Evolutionary conservation across 2,113 vertebrate species (phyloP), one percentile per base, ranked within the genome.

Genomic region (Edolisoma coerulescens): DNA sequence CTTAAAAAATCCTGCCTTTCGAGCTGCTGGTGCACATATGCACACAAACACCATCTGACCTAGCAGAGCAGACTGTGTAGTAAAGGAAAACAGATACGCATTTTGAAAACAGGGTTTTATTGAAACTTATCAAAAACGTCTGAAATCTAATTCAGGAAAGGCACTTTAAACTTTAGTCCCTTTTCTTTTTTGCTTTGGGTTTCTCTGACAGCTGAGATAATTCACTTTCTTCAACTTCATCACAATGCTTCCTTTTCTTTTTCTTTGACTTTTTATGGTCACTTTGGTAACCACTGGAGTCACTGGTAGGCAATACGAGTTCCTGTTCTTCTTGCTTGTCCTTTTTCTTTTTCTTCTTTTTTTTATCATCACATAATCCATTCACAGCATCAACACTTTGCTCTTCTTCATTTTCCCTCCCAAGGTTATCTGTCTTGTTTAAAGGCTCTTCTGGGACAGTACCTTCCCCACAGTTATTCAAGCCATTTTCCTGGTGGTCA

Each of bases 241-340:
- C 81, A 5, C 41, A 90, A 45, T 93, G 93, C 60, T 97, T 97
- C 54, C 93, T 98, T 87, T 98, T 98, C 95, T 98, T 98, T 97
- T 98, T 99, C 91, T 97, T 99, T 86, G 89, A 97, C 53, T 98
- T 97, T 87, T 98, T 99, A 60, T 98, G 96, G 82, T 98, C 98
- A 80, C 98, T 99, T 8, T 98, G 89, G 90, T 99, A 99, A 86
- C 98, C 98, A 35, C 98, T 99, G 45, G 98, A 98, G 97, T 99
- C 98, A 85, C 98, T 99, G 52, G 77, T 82, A 11, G 97, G 98
- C 53, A 98, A 85, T 37, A 98, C 94, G 41, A 89, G 60, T 13
- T 96, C 95, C 42, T 73, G 97, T 69, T 69, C 80, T 53, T 95
- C 87, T 81, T 84, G 56, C 93, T 98, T 87, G 95, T 97, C 90